Conservation (phyloP, 2,113 vertebrate species). For the Myotis lucifugus region DNA sequence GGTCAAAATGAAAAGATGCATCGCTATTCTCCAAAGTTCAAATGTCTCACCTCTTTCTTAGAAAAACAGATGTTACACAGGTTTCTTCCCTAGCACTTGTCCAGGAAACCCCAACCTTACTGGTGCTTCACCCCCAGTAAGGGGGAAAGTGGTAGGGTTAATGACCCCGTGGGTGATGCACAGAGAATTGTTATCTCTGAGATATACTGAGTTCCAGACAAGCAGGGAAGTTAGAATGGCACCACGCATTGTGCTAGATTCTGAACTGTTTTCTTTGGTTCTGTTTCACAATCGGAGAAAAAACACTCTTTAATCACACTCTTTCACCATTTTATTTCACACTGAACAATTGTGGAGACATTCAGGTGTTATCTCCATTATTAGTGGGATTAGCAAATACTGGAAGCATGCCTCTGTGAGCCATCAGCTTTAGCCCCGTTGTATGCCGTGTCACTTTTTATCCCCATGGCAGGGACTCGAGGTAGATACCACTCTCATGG, state of each 20-base stretch:
- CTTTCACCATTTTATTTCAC: conserved; percentile 55
- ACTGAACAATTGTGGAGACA: neutral
- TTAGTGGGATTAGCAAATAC: fast-evolving
- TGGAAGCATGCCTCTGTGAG: fast-evolving
- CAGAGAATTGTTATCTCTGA: too few relatives aligned
- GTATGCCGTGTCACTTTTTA: neutral
- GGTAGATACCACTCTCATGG: neutral
- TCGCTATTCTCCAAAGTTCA: neutral
- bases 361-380: neutral
- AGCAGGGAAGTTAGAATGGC: neutral
- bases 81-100: neutral
- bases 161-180: neutral
- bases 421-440: neutral
- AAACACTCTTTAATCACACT: neutral
- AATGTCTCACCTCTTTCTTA: neutral
- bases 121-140: neutral
- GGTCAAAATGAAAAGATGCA: fast-evolving
- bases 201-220: neutral
- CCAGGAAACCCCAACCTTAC: neutral
- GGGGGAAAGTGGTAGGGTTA: neutral
- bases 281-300: neutral
- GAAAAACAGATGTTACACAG: neutral
- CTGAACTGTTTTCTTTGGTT: neutral
- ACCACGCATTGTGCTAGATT: neutral
- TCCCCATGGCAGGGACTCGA: neutral